Conservation (phyloP, 2,888 invertebrate genomes). For the Habrosyne pyritoides region DNA sequence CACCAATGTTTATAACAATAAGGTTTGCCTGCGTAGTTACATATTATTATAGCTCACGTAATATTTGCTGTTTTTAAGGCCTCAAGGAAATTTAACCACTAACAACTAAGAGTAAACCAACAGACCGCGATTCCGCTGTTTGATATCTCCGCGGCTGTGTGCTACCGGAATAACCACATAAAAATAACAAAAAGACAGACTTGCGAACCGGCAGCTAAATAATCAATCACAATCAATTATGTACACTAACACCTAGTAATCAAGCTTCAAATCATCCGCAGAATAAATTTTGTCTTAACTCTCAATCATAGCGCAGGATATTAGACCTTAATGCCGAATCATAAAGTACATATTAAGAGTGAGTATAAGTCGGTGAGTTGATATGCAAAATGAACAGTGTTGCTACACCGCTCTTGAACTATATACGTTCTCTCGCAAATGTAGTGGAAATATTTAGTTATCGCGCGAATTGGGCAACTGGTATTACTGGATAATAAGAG, state of each 20-base stretch:
- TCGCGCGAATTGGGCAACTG: constrained; percentile 49
- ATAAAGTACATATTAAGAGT: constrained; percentile 1
- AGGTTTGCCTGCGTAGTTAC: too few relatives aligned
- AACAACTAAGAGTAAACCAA: not conserved
- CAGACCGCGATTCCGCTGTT: not conserved
- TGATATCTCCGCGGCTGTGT: not conserved
- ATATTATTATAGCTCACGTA: too few relatives aligned
- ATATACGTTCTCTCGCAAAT: constrained; percentile 59
- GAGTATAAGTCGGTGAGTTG: constrained; percentile 17
- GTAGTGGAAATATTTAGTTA: constrained; percentile 54
- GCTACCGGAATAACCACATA: constrained; percentile 11
- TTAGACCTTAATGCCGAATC: not conserved
- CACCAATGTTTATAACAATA: too few relatives aligned
- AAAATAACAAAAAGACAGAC: constrained; percentile 16
- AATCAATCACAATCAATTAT: constrained; percentile 30
- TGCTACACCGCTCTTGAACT: constrained; percentile 66
- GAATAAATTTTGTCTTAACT: constrained; percentile 25
- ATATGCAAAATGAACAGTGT: constrained; percentile 56
- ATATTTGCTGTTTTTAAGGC: too few relatives aligned
- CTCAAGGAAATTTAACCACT: too few relatives aligned
- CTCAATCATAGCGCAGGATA: not conserved
- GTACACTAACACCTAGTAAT: constrained; percentile 21
- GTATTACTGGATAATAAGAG: constrained; percentile 14
- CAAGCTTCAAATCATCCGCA: constrained; percentile 27
- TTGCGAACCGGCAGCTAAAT: constrained; percentile 14